Base-by-base conservation (phyloP, 2,888 invertebrate species). In the Drosophila sordidula region DNA sequence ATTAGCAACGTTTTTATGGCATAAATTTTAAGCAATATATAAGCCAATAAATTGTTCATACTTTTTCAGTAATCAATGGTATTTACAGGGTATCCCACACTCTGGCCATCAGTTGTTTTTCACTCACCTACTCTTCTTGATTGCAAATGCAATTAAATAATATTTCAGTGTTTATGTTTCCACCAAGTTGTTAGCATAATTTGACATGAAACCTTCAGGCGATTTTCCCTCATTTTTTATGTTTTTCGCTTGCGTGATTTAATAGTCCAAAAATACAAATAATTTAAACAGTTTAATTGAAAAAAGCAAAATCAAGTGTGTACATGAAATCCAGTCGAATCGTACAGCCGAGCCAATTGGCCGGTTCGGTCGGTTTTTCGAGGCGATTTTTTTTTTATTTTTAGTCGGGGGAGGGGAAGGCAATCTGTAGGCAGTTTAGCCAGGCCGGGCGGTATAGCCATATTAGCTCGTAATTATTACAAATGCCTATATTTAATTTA, bases 401-500 rank as follows among this genome's bases (percentile, higher is more conserved):
- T 36, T 36, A 1, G 2, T 3, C 9, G 29, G 9, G 8, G 29
- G 29, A 18, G 18, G 29, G 3, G 29, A 9, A 9, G 29, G 29
- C 29, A 9, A 29, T 29, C 29, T 51, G 68, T 46, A 42, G 38
- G 61, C 56, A 64, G 50, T 54, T 58, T 52, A 51, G 65, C 29
- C 54, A 2, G 46, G 36, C 52, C 56, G 29, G 45, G 38, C 32
- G 34, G 34, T 52, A 52, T 46, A 46, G 12, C 22, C 70, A 42
- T 65, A 70, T 77, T 78, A 67, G 61, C 42, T 36, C 45, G 55
- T 78, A 80, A 82, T 86, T 82, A 77, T 82, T 86, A 69, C 63
- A 70, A 83, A 82, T 68, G 66, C 71, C 78, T 69, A 77, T 70
- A 72, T 70, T 75, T 67, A 84, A 81, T 87, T 80, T 69, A 62